Percentiles rank a stretch among this genome's conserved stretches.
Evolutionary conservation across 2,888 invertebrate genomes (phyloP).

Genomic region (Brachycybe producta): DNA sequence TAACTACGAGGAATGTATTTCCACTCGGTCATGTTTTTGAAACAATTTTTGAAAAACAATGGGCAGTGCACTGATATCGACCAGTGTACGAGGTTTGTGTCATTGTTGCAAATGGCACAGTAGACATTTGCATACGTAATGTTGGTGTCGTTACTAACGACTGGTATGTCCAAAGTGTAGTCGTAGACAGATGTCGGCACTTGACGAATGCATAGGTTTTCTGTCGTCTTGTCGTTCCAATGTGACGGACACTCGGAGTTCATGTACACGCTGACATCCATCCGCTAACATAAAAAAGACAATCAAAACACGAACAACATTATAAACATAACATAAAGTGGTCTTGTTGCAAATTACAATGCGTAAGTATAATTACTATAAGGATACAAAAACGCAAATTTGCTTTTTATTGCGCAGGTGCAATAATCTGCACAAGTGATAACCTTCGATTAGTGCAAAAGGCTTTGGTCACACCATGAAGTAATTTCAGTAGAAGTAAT

Average conservation of each 20-base stretch:
- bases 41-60: neutral
- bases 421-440: no score
- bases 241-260: neutral
- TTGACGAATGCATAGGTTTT: neutral
- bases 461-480: no score
- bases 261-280: constrained; percentile 3
- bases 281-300: neutral
- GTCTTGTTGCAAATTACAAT: no score
- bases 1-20: constrained; percentile 1
- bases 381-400: no score
- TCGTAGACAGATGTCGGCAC: neutral
- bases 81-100: constrained; percentile 29
- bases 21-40: neutral
- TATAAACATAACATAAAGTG: no score
- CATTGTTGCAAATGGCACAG: constrained; percentile 28
- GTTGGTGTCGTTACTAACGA: constrained; percentile 20
- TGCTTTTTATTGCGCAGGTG: no score
- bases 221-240: neutral
- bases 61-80: constrained; percentile 27
- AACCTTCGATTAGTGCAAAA: no score
- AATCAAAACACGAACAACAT: no score
- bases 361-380: no score
- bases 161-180: constrained; percentile 6
- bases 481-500: no score
- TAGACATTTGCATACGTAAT: constrained; percentile 27